Base-by-base conservation (phyloP, 2,888 invertebrate species). In the Dicranocentrus wangi region DNA sequence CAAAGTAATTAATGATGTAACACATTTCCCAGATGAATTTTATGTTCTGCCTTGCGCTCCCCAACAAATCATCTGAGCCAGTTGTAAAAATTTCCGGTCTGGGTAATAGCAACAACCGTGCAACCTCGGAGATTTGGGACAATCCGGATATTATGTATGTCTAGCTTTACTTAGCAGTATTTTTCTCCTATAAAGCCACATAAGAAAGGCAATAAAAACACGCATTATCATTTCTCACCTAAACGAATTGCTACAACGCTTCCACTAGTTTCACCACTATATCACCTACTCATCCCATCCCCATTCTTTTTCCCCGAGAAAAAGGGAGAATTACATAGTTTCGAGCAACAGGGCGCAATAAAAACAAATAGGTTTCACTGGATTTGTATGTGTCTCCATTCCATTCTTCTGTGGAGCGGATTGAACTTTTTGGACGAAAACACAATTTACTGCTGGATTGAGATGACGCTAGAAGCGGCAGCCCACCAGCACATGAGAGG, bases 201-300 rank as follows among this genome's bases (percentile, higher is more conserved):
- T 65, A 79, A 69, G 73, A 32, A 68, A 73, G 21, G 80, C 69
- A 80, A 80, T 80, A 81, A 81, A 83, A 69, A 84, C 76, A 32
- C 88, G 88, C 73, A 63, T 82, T 82, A 82, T 72, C 73, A 77
- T 82, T 77, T 71, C 75, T 75, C 73, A 79, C 77, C 73, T 72
- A 71, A 53, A 66, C 47, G 69, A 82, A 77, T 73, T 71, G 63
- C 75, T 69, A 58, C 55, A 79, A 51, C 69, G 61, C 21, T 70
- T 71, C 19, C 66, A 23, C 60, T 23, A 32, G 42, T 78, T 69
- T 55, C 61, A 17, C 71, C 19, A 25, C 68, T 60, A 32, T 61
- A 63, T 51, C 66, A 47, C 47, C 61, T 17, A 68, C 69, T 32
- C 61, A 61, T 69, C 60, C 61, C 32, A 55, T 70, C 15, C 68